Percentiles rank a stretch among this genome's conserved stretches.
Conservation (phyloP, 2,888 invertebrate species). For the Poecilus cupreus region DNA sequence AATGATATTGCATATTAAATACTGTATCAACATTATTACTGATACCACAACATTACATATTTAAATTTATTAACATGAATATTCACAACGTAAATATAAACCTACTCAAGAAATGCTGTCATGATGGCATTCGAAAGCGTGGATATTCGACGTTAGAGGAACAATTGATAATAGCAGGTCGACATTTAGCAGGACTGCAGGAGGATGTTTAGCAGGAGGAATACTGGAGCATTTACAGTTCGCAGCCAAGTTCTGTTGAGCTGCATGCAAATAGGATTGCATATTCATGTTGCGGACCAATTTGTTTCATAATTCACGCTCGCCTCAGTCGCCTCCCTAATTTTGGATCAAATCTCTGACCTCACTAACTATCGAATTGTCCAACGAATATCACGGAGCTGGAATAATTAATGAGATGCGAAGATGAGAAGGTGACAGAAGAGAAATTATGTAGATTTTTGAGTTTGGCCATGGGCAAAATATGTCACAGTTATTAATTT, state of each 20-base stretch:
- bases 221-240: neutral
- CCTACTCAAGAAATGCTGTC: no score
- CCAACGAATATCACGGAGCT: neutral
- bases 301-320: constrained; percentile 11
- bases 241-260: neutral
- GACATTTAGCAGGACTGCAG: neutral
- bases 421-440: neutral
- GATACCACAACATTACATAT: no score
- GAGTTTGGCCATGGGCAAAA: no score
- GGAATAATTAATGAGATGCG: neutral
- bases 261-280: constrained; percentile 4
- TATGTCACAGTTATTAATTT: no score
- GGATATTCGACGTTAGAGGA: no score
- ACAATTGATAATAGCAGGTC: neutral
- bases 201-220: neutral
- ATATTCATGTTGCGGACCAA: neutral
- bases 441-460: neutral
- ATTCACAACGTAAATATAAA: no score
- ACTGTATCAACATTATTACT: no score
- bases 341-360: constrained; percentile 4
- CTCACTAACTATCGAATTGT: neutral
- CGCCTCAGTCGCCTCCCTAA: neutral
- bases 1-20: no score
- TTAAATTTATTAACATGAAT: no score
- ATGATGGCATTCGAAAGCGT: no score